Evolutionary conservation across 2,888 invertebrate genomes (phyloP).

Genomic region (Gymnosoma rotundatum): DNA sequence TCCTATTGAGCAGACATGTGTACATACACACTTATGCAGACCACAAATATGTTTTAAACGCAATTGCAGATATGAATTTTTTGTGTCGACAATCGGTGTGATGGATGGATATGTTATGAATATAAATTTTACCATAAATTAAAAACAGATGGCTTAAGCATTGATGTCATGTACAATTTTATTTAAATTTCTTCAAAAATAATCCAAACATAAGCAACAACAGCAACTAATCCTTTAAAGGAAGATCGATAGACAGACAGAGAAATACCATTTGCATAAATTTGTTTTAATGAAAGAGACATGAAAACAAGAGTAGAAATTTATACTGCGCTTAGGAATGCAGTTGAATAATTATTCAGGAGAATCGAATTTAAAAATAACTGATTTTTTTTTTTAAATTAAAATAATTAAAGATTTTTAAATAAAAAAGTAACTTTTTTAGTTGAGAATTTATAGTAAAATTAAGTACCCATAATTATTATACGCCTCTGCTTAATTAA

Average conservation of each 20-base stretch:
- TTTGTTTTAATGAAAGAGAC: slow-evolving; percentile 50
- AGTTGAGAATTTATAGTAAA: too few species aligned
- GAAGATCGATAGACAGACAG: slow-evolving; percentile 23
- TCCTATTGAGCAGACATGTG: slow-evolving; percentile 40
- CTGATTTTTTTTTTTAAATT: background rate
- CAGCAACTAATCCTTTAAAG: slow-evolving; percentile 17
- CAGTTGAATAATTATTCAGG: slow-evolving; percentile 12
- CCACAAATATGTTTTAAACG: background rate
- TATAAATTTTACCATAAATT: slow-evolving; percentile 59
- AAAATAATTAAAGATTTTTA: background rate
- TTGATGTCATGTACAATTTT: slow-evolving; percentile 40
- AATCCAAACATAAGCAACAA: slow-evolving; percentile 15
- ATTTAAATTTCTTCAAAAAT: slow-evolving; percentile 36
- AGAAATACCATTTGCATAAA: slow-evolving; percentile 53
- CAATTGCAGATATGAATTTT: slow-evolving; percentile 8
- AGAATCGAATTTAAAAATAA: background rate
- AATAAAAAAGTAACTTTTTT: too few species aligned
- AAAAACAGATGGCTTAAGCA: slow-evolving; percentile 44
- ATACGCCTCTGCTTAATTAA: slow-evolving; percentile 1
- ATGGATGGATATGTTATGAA: slow-evolving; percentile 45
- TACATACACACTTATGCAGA: too few species aligned
- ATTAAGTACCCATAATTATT: too few species aligned
- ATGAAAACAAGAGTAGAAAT: slow-evolving; percentile 7
- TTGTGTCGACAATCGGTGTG: slow-evolving; percentile 37
- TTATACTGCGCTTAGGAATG: background rate